These are phyloP conservation scores for Phania funesta DNA, from an alignment of 2,888 invertebrate species.

Conservation along the genomic window DNA sequence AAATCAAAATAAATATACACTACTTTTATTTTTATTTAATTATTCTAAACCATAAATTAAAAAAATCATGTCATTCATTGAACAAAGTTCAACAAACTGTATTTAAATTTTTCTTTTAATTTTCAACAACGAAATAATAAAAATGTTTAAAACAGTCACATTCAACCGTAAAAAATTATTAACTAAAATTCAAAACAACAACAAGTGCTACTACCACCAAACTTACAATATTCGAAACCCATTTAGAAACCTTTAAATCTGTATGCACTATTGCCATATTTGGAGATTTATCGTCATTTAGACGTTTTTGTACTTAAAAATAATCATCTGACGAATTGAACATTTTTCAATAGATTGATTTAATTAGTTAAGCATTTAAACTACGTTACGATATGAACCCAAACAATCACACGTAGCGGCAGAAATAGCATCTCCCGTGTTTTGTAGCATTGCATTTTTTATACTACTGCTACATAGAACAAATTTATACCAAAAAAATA, in stretches of 20 bases:
- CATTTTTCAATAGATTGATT: too few relatives aligned
- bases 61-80: slow-evolving; percentile 36
- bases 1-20: not conserved
- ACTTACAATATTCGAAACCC: not conserved
- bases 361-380: too few relatives aligned
- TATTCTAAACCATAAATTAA: slow-evolving; percentile 27
- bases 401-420: too few relatives aligned
- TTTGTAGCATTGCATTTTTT: too few relatives aligned
- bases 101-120: slow-evolving; percentile 41
- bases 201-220: not conserved
- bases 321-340: too few relatives aligned
- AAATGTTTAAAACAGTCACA: slow-evolving; percentile 1
- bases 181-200: not conserved
- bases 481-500: too few relatives aligned
- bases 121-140: slow-evolving; percentile 12
- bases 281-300: too few relatives aligned
- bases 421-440: too few relatives aligned
- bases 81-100: slow-evolving; percentile 58
- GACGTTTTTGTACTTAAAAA: too few relatives aligned
- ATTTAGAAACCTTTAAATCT: not conserved
- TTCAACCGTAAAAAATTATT: slow-evolving; percentile 1
- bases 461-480: too few relatives aligned
- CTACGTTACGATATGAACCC: too few relatives aligned
- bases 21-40: slow-evolving; percentile 5
- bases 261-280: too few relatives aligned